Base-by-base conservation (phyloP, 2,113 vertebrate species). In the Ifrita kowaldi region DNA sequence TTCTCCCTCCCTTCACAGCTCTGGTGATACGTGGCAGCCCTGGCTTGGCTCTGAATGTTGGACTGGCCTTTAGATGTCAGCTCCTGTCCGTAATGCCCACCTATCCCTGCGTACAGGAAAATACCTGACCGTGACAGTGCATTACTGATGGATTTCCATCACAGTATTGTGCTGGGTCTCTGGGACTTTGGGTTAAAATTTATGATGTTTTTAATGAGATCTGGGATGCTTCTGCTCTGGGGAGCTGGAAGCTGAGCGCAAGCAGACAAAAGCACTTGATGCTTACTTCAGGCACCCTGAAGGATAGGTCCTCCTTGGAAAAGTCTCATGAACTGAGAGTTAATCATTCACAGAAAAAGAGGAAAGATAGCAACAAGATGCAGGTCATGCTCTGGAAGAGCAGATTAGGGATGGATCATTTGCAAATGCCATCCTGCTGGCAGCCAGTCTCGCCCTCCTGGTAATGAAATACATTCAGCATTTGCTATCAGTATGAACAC, bases 341-440 rank as follows among this genome's bases (percentile, higher is more conserved):
- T 62, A 85, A 77, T 88, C 22, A 35, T 33, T 81, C 84, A 88
- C 55, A 85, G 55, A 37, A 90, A 83, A 89, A 69, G 57, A 17
- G 6, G 16, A 85, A 83, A 21, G 39, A 74, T 69, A 77, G 47
- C 59, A 90, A n/a, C 67, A 91, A 81, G 70, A 92, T 63, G 22
- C 37, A 90, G 63, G 63, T 86, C 4, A 0, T 90, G 50, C 33
- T 85, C 84, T 91, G 49, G 63, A 86, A 93, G 78, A 85, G 47
- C 55, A 86, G 75, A 94, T 93, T 81, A 93, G 82, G 44, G 46
- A 83, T 26, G 67, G 82, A 59, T 82, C 79, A 22, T 86, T 88
- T 94, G 82, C 88, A 86, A 90, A 88, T 55, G 56, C 64, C 63
- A 83, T 50, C 22, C 10, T 0, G 47, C 82, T 87, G 53, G 44